phyloP scores from a whole-genome alignment of 2,113 vertebrate species.

The Ifrita kowaldi region DNA sequence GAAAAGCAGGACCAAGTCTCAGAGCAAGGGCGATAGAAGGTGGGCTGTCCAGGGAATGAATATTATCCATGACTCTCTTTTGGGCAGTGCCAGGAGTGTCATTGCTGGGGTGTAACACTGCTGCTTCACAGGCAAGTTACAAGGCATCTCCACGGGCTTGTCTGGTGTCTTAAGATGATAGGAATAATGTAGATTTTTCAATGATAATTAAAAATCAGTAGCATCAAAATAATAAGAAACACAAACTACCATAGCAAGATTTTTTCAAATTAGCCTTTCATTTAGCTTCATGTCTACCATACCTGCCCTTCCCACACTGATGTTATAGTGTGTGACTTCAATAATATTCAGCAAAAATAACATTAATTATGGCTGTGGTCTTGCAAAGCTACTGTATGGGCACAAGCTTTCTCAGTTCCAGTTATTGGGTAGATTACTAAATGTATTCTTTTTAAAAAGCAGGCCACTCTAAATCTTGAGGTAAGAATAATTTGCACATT shows the following conservation, averaged over 20 bases:
- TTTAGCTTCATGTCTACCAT: not conserved
- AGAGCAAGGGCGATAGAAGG: fast-evolving
- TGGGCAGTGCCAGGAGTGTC: not conserved
- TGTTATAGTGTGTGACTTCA: not conserved
- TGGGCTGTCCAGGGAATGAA: not conserved
- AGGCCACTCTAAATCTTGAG: not conserved
- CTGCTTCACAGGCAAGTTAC: not conserved
- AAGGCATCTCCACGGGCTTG: not conserved
- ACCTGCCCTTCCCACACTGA: not conserved
- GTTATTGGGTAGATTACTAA: not conserved
- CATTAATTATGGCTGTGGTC: not conserved
- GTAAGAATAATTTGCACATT: not conserved
- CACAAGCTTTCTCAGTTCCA: not conserved
- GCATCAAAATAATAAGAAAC: not conserved
- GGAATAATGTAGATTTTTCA: not conserved
- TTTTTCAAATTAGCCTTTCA: not conserved
- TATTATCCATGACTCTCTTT: not conserved
- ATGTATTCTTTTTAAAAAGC: not conserved
- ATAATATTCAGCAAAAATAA: not conserved
- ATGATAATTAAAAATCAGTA: not conserved
- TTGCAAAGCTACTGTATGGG: not conserved
- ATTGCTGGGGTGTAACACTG: not conserved
- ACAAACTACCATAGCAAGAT: not conserved
- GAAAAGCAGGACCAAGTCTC: not conserved
- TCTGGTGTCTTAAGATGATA: not conserved